Percentiles rank a stretch among this genome's conserved stretches.
phyloP scores from a whole-genome alignment of 2,797 vertebrate species.

The Orientallactaga sibirica region DNA sequence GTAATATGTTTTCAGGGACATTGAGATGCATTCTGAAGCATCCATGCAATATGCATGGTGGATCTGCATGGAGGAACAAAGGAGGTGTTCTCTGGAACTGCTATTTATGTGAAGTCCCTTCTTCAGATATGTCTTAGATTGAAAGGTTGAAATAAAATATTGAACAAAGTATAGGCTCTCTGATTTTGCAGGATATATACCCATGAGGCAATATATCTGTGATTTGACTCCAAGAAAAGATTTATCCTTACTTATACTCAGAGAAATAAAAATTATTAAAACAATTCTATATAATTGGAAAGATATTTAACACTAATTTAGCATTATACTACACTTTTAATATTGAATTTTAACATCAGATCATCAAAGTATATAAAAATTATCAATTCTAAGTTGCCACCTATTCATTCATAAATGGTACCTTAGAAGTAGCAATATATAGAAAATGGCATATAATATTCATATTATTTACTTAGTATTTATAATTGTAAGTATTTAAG shows the following conservation, averaged over 20 bases:
- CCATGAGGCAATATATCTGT: not conserved
- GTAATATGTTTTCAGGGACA: not conserved
- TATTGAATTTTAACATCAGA: slow-evolving; percentile 18
- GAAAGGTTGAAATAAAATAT: not conserved
- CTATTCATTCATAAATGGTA: not conserved
- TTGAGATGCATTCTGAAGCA: not conserved
- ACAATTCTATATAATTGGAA: not conserved
- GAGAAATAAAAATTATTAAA: not conserved
- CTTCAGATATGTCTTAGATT: too few species aligned
- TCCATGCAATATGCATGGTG: not conserved
- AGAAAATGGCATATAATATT: not conserved
- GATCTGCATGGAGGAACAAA: not conserved
- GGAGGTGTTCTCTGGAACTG: not conserved
- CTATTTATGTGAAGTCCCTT: not conserved
- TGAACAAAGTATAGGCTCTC: not conserved
- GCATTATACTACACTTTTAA: slow-evolving; percentile 1
- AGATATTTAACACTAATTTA: not conserved
- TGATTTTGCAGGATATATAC: accelerated
- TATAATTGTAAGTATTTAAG: not conserved
- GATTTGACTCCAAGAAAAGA: not conserved
- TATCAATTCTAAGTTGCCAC: too few species aligned
- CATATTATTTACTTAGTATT: not conserved
- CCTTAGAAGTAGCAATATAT: not conserved
- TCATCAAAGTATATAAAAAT: not conserved
- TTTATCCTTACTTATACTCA: not conserved